Evolutionary conservation across 2,888 invertebrate genomes (phyloP).

Genomic region (Diarsia rubi): DNA sequence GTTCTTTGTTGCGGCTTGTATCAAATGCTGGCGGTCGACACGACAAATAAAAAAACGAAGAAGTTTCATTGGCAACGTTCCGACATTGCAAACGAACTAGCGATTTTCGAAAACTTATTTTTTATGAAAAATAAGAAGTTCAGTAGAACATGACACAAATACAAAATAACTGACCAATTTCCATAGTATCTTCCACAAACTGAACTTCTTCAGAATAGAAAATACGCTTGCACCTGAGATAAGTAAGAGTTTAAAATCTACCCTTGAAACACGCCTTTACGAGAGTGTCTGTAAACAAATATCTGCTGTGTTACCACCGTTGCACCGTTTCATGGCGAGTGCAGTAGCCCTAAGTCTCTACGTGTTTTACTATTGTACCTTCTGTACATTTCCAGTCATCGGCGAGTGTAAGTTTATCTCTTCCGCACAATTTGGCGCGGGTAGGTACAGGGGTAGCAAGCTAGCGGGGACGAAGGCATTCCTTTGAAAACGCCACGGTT

Average conservation of each 20-base stretch:
- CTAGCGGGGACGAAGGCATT: slow-evolving; percentile 25
- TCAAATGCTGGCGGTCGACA: slow-evolving; percentile 6
- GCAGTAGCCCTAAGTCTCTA: neutral
- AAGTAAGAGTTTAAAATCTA: neutral
- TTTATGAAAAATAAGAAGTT: neutral
- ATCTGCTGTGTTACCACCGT: neutral
- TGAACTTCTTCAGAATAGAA: neutral
- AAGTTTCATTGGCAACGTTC: slow-evolving; percentile 18
- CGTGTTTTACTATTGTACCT: slow-evolving; percentile 1
- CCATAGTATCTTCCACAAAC: neutral
- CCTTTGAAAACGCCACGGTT: slow-evolving; percentile 63
- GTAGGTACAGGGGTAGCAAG: neutral
- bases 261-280: neutral
- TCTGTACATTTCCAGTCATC: slow-evolving; percentile 10
- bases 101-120: neutral
- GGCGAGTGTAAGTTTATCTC: slow-evolving; percentile 71
- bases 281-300: neutral
- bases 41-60: neutral
- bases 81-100: neutral
- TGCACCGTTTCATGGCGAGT: neutral
- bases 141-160: neutral
- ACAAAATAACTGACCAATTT: neutral
- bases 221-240: neutral
- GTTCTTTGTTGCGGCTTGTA: slow-evolving; percentile 44
- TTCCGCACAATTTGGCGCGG: slow-evolving; percentile 74